Percentiles rank a stretch among this genome's conserved stretches.
phyloP scores from a whole-genome alignment of 2,797 vertebrate species.

The Meriones psammophilus region DNA sequence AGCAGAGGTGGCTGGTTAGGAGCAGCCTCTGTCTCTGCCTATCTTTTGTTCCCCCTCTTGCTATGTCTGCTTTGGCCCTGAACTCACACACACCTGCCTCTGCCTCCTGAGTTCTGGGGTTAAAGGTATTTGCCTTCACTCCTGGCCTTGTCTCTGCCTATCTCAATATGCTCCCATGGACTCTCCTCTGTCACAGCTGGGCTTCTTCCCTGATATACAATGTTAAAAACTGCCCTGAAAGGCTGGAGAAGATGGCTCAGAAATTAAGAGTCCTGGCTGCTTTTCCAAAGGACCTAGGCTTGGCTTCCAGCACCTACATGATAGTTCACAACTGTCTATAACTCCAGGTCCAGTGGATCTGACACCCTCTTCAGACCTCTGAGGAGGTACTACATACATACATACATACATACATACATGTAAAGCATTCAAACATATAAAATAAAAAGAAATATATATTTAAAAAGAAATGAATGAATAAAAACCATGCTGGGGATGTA shows the following conservation, averaged over 20 bases:
- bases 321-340: background rate
- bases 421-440: background rate
- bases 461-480: background rate
- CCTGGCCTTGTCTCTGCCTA: background rate
- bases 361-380: background rate
- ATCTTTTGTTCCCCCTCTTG: background rate
- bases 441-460: background rate
- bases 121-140: background rate
- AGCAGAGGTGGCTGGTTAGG: no score
- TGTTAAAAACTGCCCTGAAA: background rate
- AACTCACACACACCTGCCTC: background rate
- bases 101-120: background rate
- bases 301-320: background rate
- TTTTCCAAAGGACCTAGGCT: background rate
- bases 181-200: background rate
- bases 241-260: background rate
- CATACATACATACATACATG: background rate
- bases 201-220: background rate
- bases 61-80: background rate
- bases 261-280: background rate
- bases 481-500: background rate
- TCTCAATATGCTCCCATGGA: background rate
- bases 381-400: background rate
- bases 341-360: background rate
- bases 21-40: background rate